Base-by-base conservation (phyloP, 2,797 vertebrate species). In the Agapornis canus region DNA sequence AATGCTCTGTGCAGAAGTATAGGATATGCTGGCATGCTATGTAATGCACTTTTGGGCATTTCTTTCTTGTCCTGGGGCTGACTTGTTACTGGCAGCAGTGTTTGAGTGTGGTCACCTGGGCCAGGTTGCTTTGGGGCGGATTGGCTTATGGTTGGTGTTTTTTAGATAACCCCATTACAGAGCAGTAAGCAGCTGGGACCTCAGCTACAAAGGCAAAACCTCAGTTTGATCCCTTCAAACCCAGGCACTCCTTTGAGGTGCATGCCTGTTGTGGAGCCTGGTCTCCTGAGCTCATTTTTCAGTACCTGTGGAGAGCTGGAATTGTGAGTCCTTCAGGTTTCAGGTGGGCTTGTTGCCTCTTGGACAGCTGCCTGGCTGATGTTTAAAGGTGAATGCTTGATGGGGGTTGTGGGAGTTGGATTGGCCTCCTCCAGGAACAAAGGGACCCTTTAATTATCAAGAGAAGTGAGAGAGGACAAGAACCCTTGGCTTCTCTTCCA, bases 381-480 rank as follows among this genome's bases (percentile, higher is more conserved):
- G 17, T 35, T 49, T 13, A 9, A 69, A 73, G 56, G n/a, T 7
- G 16, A 9, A 7, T 4, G 25, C 6, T 6, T 1, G 10, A 5
- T 14, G n/a, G 61, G 42, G 59, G 9, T 37, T 32, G 13, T 27
- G 37, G 13, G 48, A 4, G 1, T 11, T 42, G 37, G 37, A 3
- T 29, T 37, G 23, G 22, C 5, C 40, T 71, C 29, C 47, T n/a
- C 32, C 64, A 18, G 57, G 31, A 17, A 25, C 29, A 57, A 51
- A 72, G 26, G 23, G n/a, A 40, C 5, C 4, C 9, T 4, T 5
- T 16, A 29, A 39, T 1, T 2, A 7, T 10, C 3, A 4, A 31
- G 71, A 42, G 11, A 21, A 43, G 47, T 1, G n/a, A 40, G 37
- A 48, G 26, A 26, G 68, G 26, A 52, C 20, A 7, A 25, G 13